These are phyloP conservation scores for Prionace glauca DNA, from an alignment of 2,797 vertebrate genomes.

Conservation along the genomic window DNA sequence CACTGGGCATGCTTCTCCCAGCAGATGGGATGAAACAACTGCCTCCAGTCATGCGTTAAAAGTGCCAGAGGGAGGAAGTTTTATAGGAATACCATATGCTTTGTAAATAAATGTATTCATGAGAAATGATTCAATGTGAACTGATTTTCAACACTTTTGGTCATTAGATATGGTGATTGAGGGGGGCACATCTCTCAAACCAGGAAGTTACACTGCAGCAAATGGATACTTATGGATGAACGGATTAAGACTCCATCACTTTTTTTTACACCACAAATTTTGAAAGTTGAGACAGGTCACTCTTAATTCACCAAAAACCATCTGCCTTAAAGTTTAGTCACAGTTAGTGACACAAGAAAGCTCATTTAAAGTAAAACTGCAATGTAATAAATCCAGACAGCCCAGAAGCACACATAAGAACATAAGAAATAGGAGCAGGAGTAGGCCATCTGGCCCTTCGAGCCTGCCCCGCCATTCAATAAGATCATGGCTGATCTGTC, in stretches of 20 bases:
- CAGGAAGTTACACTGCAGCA: not conserved
- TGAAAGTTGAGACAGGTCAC: not conserved
- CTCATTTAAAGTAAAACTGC: not conserved
- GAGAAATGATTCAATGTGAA: conserved; percentile 28
- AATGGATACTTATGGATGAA: conserved; percentile 26
- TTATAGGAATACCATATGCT: conserved; percentile 37
- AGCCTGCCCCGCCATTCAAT: no score
- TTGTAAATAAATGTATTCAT: conserved; percentile 39
- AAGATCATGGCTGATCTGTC: no score
- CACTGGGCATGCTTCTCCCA: conserved; percentile 28
- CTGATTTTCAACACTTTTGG: conserved; percentile 33
- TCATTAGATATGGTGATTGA: conserved; percentile 18
- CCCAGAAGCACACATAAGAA: not conserved
- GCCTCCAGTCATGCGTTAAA: conserved; percentile 26
- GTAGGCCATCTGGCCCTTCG: no score
- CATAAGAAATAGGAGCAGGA: no score
- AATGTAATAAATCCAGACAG: not conserved
- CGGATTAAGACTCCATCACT: not conserved
- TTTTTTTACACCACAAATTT: not conserved
- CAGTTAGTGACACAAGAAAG: not conserved
- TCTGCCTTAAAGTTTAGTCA: not conserved
- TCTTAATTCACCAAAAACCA: not conserved
- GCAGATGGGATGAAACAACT: conserved; percentile 35
- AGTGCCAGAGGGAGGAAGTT: conserved; percentile 28
- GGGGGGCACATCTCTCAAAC: conserved; percentile 6